Base-by-base conservation (phyloP, 2,113 vertebrate genomes). In the Lagopus muta region DNA sequence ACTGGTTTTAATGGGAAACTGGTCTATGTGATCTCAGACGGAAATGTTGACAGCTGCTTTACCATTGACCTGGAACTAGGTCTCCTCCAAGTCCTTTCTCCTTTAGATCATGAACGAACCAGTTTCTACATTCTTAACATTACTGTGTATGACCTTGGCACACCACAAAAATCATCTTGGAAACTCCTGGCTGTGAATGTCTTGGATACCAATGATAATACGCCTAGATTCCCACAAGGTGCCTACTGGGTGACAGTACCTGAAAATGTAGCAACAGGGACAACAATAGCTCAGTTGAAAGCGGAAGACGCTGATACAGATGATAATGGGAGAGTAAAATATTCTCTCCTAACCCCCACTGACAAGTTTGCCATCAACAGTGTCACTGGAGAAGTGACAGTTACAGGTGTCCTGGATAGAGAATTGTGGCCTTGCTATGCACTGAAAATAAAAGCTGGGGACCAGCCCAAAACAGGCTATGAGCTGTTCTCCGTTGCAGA, bases 41-140 rank as follows among this genome's bases (percentile, higher is more conserved):
- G 99, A 79, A 99, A 99, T 18, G 98, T 99, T 20, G 98, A 99
- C 28, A 98, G 99, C 25, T 98, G 99, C 84, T 99, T 99, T 97
- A 96, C 96, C 62, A 98, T 99, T 75, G 98, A 98, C 82, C 97
- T 97, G 34, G 98, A 99, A 92, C 97, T 98, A 6, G 99, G 99
- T n/a, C 96, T 98, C 13, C 98, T 99, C 62, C 95, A 86, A 14
- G 81, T 99, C 22, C 97, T 98, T 73, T 98, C 98, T 90, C 96
- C 98, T 15, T 95, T 99, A 88, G 99, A 99, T 94, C 97, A 98
- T 73, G 99, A 99, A 94, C 94, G 34, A 73, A 99, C 98, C 91
- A 98, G 97, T 67, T 99, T 99, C 95, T 99, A 99, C 82, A 98
- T 99, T 89, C 97, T 99, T 86, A 99, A 99, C 82, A 96, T 99